phyloP scores from a whole-genome alignment of 2,797 vertebrate genomes.

The Poliocrania exsul region DNA sequence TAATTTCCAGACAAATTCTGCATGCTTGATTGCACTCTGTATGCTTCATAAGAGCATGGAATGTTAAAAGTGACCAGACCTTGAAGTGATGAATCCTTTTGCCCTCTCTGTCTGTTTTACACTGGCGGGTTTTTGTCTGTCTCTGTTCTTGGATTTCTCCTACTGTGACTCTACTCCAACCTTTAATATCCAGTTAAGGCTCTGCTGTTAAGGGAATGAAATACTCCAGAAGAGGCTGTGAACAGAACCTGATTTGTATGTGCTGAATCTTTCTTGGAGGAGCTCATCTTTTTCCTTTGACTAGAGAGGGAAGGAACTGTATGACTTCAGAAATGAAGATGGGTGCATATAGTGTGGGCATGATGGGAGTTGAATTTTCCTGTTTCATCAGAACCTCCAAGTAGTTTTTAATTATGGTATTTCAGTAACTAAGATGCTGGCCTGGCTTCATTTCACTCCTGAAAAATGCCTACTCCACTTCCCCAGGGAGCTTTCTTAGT shows the following conservation, averaged over 20 bases:
- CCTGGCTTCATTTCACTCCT: background rate
- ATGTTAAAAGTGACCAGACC: background rate
- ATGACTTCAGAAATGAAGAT: background rate
- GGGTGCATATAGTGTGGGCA: background rate
- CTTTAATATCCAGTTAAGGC: background rate
- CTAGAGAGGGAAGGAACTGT: background rate
- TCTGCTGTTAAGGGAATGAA: background rate
- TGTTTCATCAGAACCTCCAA: background rate
- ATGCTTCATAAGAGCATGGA: background rate
- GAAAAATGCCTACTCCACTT: background rate
- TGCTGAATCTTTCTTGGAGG: background rate
- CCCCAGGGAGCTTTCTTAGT: background rate
- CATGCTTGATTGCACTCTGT: background rate
- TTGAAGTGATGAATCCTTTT: background rate
- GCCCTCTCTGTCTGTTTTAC: background rate
- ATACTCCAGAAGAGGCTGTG: background rate
- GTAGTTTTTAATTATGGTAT: background rate
- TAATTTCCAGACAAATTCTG: background rate
- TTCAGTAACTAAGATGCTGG: background rate
- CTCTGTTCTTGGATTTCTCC: background rate
- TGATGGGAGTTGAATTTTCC: background rate
- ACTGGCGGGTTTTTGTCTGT: background rate
- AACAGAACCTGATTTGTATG: background rate
- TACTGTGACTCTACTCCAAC: background rate
- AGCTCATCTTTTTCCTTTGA: background rate